Conservation (phyloP, 1,140 invertebrate genomes). For the Drosophila arizonae region DNA sequence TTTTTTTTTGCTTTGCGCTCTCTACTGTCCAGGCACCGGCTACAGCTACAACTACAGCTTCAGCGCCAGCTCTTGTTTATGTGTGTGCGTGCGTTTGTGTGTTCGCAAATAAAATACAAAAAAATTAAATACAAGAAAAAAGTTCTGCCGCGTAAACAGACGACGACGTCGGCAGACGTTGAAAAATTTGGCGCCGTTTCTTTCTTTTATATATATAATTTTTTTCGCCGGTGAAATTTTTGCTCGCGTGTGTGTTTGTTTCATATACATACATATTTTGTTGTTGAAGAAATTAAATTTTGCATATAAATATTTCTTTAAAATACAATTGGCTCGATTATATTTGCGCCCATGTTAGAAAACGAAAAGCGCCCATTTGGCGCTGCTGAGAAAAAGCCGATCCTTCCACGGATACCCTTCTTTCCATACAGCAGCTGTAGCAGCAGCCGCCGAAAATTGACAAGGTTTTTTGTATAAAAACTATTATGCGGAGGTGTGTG, state of each 20-base stretch:
- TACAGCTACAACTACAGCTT: background rate
- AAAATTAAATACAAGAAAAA: conserved; percentile 21
- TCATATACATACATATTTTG: background rate
- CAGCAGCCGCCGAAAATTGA: conserved; percentile 29
- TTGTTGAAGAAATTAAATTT: too few species aligned
- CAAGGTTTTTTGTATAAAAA: conserved; percentile 64
- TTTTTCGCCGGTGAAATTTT: conserved; percentile 60
- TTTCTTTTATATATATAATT: conserved; percentile 46
- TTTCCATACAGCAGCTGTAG: background rate
- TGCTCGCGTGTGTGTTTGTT: conserved; percentile 15
- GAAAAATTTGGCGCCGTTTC: conserved; percentile 71
- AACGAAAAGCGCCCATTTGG: conserved; percentile 39
- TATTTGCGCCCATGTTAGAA: conserved; percentile 27
- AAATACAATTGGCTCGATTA: conserved; percentile 7
- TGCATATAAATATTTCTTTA: conserved; percentile 2
- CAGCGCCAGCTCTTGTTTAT: conserved; percentile 56
- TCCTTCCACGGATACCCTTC: conserved; percentile 19
- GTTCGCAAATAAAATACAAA: conserved; percentile 16
- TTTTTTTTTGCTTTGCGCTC: conserved; percentile 11
- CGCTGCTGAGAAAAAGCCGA: conserved; percentile 32
- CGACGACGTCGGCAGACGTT: conserved; percentile 49
- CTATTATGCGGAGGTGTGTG: conserved; percentile 69
- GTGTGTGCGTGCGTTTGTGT: conserved; percentile 21
- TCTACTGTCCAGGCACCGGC: conserved; percentile 54
- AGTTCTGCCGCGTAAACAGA: conserved; percentile 56